These are phyloP conservation scores for Crypturellus undulatus DNA, from an alignment of 2,113 vertebrate genomes.

Conservation along the genomic window DNA sequence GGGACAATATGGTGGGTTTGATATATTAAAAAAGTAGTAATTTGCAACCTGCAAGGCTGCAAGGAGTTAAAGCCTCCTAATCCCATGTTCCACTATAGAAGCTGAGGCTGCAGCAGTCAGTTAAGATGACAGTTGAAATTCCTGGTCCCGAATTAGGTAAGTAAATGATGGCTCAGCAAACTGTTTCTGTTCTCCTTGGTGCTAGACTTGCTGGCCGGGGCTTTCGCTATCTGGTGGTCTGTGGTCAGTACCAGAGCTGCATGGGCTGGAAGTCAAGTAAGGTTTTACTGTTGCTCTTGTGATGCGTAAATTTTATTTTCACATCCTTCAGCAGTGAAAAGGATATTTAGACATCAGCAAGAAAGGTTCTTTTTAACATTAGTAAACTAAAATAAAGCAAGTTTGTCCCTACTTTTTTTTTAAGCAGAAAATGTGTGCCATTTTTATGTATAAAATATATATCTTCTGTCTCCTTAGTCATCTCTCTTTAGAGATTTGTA, in stretches of 20 bases:
- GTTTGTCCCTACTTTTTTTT: background rate
- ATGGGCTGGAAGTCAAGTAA: background rate
- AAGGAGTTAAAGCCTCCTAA: background rate
- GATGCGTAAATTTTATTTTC: background rate
- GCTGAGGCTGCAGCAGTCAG: conserved; percentile 29
- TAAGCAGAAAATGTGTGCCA: background rate
- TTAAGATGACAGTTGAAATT: conserved; percentile 54
- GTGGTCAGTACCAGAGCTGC: background rate
- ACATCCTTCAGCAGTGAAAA: background rate
- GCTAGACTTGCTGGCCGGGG: background rate
- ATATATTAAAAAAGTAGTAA: background rate
- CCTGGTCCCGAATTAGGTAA: conserved; percentile 14
- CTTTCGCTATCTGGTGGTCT: background rate
- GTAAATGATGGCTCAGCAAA: conserved; percentile 2
- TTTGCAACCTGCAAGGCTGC: background rate
- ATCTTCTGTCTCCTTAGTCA: background rate
- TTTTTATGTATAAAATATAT: background rate
- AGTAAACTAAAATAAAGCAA: background rate
- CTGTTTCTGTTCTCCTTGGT: background rate
- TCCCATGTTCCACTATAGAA: conserved; percentile 11
- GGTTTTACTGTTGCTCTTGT: background rate
- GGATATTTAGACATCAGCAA: background rate
- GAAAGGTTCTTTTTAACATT: background rate
- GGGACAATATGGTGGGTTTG: background rate
- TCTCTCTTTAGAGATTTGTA: conserved; percentile 1